Conservation (phyloP, 1,140 invertebrate species). For the Xylocopa sonorina region DNA sequence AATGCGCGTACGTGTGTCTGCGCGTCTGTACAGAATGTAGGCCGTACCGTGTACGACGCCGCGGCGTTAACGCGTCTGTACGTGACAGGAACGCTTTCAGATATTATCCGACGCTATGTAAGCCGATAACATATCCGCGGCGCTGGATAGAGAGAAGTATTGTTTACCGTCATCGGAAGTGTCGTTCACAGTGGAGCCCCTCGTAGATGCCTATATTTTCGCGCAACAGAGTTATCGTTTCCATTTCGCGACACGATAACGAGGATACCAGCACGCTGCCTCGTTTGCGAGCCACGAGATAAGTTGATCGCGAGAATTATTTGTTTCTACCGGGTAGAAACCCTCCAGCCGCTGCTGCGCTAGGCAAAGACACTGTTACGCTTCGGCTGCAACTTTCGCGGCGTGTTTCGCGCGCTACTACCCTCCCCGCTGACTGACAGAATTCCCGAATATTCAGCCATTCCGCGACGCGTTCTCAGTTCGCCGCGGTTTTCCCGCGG, state of each 20-base stretch:
- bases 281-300: too few relatives aligned
- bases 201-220: background rate
- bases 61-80: constrained; percentile 30
- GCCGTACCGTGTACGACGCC: background rate
- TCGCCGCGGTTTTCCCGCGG: background rate
- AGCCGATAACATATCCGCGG: constrained; percentile 37
- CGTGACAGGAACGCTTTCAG: constrained; percentile 35
- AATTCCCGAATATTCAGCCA: background rate
- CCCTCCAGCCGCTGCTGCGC: too few relatives aligned
- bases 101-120: constrained; percentile 31
- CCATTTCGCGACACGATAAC: constrained; percentile 14
- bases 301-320: too few relatives aligned
- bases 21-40: constrained; percentile 6
- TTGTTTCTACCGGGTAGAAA: too few relatives aligned
- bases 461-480: too few relatives aligned
- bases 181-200: constrained; percentile 11
- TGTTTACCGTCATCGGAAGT: constrained; percentile 23
- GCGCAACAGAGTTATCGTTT: constrained; percentile 8
- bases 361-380: too few relatives aligned
- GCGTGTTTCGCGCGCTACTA: too few relatives aligned
- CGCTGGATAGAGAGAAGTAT: constrained; percentile 19
- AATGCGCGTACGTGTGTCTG: too few relatives aligned
- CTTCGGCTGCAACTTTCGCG: background rate
- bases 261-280: background rate
- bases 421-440: background rate